Evolutionary conservation across 2,797 vertebrate genomes (phyloP), one percentile per base, ranked within the genome.

Genomic region (Platyrinchus mystaceus): DNA sequence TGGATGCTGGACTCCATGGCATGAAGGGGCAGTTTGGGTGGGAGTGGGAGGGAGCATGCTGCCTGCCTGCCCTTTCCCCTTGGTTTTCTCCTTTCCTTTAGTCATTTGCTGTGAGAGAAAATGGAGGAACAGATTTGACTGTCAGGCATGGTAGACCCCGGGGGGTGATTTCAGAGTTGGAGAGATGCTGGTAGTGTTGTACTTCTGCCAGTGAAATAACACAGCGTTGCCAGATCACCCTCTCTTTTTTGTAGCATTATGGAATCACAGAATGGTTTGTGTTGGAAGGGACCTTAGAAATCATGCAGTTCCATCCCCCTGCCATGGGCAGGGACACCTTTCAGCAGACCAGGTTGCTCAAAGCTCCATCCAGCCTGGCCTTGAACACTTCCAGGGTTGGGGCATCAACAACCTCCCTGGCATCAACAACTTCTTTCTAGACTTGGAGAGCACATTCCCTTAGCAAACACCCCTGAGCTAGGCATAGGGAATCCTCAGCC

Each of bases 1-100:
- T 41, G 39, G 21, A 27, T 63, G 47, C 55, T 3, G 3, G 15
- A 21, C 36, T 73, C 23, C 0, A 0, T 1, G 10, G 23, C 0
- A 0, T 1, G 10, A 28, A 44, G 43, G 47, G 18, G 24, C 10
- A 7, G 1, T 87, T 36, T 28, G 67, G 19, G 13, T 50, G 36
- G 37, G 9, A n/a, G 28, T 36, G 3, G 21, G 52, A 70, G 18
- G 47, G 13, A 89, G 1, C 43, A 39, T 4, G 1, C 55, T 0
- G 2, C 39, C 46, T 30, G 26, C 22, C 58, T 66, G 12, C 41
- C 18, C 3, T 41, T 66, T 77, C 41, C 28, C 34, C 21, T 52
- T 60, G 32, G 10, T 71, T 89, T 84, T 69, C 52, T 69, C 56
- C 32, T 46, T 68, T 70, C 16, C 58, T 74, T 64, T 44, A 80